Evolutionary conservation across 1,140 invertebrate species (phyloP).

Genomic region (Uloborus diversus): DNA sequence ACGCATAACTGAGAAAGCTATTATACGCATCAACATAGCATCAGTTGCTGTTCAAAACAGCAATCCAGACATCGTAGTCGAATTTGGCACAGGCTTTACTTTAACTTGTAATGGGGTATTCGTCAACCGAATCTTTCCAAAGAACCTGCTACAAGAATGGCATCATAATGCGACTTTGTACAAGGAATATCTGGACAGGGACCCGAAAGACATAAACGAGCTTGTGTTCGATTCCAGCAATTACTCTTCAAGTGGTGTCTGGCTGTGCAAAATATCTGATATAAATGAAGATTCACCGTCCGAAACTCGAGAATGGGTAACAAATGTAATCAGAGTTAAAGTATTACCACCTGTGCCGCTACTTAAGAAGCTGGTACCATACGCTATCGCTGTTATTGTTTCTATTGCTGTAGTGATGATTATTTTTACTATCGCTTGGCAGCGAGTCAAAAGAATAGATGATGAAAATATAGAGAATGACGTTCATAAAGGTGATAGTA

Average conservation of each 20-base stretch:
- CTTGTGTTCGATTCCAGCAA: not conserved
- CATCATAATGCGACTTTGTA: conserved; percentile 7
- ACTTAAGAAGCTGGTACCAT: not conserved
- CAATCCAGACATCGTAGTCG: not conserved
- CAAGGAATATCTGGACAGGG: not conserved
- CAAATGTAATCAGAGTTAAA: conserved; percentile 17
- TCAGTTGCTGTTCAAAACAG: conserved; percentile 12
- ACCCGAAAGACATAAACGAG: not conserved
- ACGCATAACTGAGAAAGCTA: not conserved
- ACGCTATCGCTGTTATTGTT: not conserved
- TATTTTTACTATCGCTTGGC: not conserved
- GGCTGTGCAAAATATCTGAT: not conserved
- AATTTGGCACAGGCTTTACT: not conserved
- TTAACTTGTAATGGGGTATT: not conserved
- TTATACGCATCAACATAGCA: not conserved
- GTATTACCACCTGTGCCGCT: not conserved
- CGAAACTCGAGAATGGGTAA: not conserved
- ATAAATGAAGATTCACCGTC: not conserved
- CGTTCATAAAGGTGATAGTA: too few relatives aligned
- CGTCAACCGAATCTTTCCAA: not conserved
- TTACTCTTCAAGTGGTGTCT: not conserved
- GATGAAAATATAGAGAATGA: not conserved
- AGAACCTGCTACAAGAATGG: not conserved
- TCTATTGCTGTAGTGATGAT: not conserved
- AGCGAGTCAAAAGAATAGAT: not conserved